Base-by-base conservation (phyloP, 2,113 vertebrate genomes). In the Apodemus sylvaticus region DNA sequence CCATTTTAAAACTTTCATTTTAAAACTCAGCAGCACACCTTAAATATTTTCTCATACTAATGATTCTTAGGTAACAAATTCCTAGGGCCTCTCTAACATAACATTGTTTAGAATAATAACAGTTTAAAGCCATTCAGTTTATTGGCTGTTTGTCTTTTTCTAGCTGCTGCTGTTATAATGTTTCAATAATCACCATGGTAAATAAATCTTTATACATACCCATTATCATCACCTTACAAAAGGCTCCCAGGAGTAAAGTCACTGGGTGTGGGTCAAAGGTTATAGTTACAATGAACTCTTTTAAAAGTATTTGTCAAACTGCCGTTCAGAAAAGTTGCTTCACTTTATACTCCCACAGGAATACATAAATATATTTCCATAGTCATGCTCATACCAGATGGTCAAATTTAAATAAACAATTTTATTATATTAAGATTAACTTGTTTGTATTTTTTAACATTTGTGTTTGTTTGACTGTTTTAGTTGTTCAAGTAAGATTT, bases 261-360 rank as follows among this genome's bases (percentile, higher is more conserved):
- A 64, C 0, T 94, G 66, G 39, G 24, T 92, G 22, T 92, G n/a
- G 34, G 48, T 93, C 60, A 93, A 89, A 96, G 31, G 36, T 4
- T 70, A 74, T 64, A 17, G 4, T 95, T 7, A 71, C 17, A 79
- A 81, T 89, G 90, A 95, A 92, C 48, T 14, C 55, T 91, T 95
- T 96, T 96, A 73, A 66, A 92, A 93, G 86, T 68, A 58, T 92
- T 94, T 97, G 51, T 11, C 81, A 88, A 96, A 89, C 45, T 93
- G 26, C 3, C 8, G 97, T 97, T 96, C 53, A 42, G 70, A 92
- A 74, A 90, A 36, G 93, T 82, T 81, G 26, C 66, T 58, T 94
- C 31, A 73, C 48, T 91, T 86, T 94, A 74, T 95, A 51, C 45
- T 94, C 45, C 81, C 24, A 81, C 60, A 55, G 36, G 58, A 83